phyloP scores from a whole-genome alignment of 2,797 vertebrate species.

The Macroramphosus scolopax region DNA sequence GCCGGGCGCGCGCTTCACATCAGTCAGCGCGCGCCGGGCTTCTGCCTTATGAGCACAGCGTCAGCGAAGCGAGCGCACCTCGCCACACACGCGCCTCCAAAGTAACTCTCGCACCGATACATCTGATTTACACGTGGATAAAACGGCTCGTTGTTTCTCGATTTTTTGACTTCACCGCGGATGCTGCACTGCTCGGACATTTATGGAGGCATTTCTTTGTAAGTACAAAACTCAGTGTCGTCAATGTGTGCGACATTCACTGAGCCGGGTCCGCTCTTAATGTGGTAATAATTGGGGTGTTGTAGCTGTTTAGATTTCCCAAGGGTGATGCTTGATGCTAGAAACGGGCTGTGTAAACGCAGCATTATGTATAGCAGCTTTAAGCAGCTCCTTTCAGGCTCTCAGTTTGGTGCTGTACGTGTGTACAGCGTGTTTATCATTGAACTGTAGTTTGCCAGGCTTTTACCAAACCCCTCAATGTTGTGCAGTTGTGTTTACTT shows the following conservation, averaged over 20 bases:
- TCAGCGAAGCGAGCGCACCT: slow-evolving; percentile 47
- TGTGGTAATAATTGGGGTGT: slow-evolving; percentile 8
- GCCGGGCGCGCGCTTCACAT: slow-evolving; percentile 31
- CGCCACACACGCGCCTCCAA: slow-evolving; percentile 44
- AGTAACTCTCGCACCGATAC: slow-evolving; percentile 36
- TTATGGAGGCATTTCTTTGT: slow-evolving; percentile 51
- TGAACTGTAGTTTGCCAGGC: background rate
- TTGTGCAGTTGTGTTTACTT: too few species aligned
- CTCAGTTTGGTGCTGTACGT: slow-evolving; percentile 7
- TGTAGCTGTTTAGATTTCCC: slow-evolving; percentile 10
- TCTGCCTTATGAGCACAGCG: slow-evolving; percentile 47
- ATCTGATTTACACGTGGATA: slow-evolving; percentile 49
- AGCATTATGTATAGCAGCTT: slow-evolving; percentile 29
- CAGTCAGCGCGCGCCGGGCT: slow-evolving; percentile 44
- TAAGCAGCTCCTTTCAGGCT: slow-evolving; percentile 20
- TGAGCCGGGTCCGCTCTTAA: background rate
- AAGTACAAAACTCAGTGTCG: slow-evolving; percentile 47
- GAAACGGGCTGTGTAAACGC: slow-evolving; percentile 13
- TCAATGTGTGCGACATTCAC: slow-evolving; percentile 7
- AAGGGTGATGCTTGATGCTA: slow-evolving; percentile 24
- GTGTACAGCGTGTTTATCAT: too few species aligned
- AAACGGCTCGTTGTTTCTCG: background rate
- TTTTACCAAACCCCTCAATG: background rate
- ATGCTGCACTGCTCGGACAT: slow-evolving; percentile 26
- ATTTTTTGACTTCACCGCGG: slow-evolving; percentile 6